Percentiles rank a stretch among this genome's conserved stretches.
These are phyloP conservation scores for Hyperopisus bebe DNA, from an alignment of 2,113 vertebrate species.

Conservation along the genomic window DNA sequence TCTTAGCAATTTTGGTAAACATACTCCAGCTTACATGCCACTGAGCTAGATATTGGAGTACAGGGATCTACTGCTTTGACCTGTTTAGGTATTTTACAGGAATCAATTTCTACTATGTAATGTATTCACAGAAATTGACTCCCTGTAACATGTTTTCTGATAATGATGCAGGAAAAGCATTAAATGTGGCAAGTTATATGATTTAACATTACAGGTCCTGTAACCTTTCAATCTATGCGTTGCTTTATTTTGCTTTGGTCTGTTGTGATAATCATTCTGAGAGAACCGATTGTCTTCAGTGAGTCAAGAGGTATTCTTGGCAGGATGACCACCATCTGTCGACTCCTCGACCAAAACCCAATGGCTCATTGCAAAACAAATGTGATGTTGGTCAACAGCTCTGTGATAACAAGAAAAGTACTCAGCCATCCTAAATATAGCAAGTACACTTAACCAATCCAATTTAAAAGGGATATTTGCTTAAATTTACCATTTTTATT, in stretches of 20 bases:
- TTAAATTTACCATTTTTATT: background rate
- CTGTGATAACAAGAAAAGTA: background rate
- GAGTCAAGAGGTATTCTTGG: conserved; percentile 6
- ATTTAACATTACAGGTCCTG: background rate
- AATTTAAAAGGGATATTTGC: background rate
- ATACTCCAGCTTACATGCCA: background rate
- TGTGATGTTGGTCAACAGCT: background rate
- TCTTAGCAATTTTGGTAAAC: background rate
- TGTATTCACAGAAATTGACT: background rate
- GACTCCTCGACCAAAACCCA: background rate
- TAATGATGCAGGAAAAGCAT: background rate
- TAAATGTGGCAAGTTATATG: background rate
- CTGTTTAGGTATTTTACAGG: background rate
- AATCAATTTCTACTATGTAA: background rate
- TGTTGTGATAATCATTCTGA: background rate
- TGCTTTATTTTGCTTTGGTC: background rate
- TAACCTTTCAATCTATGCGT: background rate
- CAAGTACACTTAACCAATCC: background rate
- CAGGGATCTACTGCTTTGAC: background rate
- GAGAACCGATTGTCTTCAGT: background rate
- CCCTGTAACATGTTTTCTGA: background rate
- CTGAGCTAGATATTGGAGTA: background rate
- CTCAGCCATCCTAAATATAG: background rate
- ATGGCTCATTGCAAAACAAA: background rate
- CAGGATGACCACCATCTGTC: background rate